Evolutionary conservation across 2,113 vertebrate genomes (phyloP).

Genomic region (Paracanthobrama guichenoti): DNA sequence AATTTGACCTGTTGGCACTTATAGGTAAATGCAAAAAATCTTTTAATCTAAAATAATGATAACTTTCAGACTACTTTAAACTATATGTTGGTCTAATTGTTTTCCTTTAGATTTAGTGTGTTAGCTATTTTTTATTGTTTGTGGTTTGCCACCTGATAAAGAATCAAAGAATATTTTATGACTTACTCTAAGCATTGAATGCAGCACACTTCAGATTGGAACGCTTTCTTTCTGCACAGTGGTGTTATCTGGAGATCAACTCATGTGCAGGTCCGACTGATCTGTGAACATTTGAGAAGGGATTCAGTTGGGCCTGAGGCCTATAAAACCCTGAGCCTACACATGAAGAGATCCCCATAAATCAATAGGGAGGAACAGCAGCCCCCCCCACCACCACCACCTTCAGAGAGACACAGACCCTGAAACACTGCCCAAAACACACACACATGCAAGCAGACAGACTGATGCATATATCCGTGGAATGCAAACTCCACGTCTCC

Average conservation of each 20-base stretch:
- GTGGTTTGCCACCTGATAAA: too few relatives aligned
- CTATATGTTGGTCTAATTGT: too few relatives aligned
- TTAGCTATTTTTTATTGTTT: too few relatives aligned
- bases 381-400: slow-evolving; percentile 4
- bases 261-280: slow-evolving; percentile 47
- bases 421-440: slow-evolving; percentile 47
- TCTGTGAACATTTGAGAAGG: slow-evolving; percentile 56
- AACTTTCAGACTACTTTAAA: too few relatives aligned
- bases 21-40: too few relatives aligned
- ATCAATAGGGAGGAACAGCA: slow-evolving; percentile 70
- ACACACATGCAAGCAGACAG: slow-evolving; percentile 32
- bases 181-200: neutral
- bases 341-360: slow-evolving; percentile 65
- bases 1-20: too few relatives aligned
- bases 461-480: slow-evolving; percentile 17
- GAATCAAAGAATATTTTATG: neutral
- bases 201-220: neutral
- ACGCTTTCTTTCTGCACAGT: neutral
- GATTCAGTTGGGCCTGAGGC: slow-evolving; percentile 53
- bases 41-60: too few relatives aligned
- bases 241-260: slow-evolving; percentile 34
- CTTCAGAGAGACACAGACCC: slow-evolving; percentile 50
- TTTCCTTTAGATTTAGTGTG: too few relatives aligned
- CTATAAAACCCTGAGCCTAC: slow-evolving; percentile 60
- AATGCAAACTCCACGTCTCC: slow-evolving; percentile 47